phyloP scores from a whole-genome alignment of 2,113 vertebrate genomes.

The Podocnemis expansa region DNA sequence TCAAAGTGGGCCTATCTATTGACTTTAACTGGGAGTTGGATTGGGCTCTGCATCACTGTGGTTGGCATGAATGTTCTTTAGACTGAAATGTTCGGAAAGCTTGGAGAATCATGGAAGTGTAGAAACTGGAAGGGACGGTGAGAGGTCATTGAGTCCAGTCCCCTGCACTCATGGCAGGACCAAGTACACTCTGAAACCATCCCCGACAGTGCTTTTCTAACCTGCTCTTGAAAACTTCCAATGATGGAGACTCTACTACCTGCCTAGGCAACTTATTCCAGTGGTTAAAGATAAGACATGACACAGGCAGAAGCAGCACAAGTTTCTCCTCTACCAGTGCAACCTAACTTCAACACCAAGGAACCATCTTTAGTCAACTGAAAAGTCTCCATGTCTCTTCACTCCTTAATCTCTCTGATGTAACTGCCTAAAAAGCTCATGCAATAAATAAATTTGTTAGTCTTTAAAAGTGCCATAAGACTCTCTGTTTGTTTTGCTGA shows the following conservation, averaged over 20 bases:
- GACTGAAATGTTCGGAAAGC: neutral
- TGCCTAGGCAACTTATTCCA: too few species aligned
- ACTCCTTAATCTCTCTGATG: slow-evolving; percentile 5
- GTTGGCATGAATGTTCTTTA: neutral
- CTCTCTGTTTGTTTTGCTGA: too few species aligned
- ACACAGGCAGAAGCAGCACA: neutral
- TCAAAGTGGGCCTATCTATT: neutral
- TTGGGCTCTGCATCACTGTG: neutral
- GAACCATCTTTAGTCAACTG: neutral
- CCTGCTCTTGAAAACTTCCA: too few species aligned
- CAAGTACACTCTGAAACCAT: too few species aligned
- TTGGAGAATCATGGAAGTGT: too few species aligned
- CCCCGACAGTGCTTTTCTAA: too few species aligned
- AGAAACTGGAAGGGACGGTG: too few species aligned
- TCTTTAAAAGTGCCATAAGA: too few species aligned
- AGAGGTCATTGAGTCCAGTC: too few species aligned
- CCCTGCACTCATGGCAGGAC: too few species aligned
- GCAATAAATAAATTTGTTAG: too few species aligned
- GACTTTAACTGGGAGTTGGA: neutral
- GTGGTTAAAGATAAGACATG: neutral
- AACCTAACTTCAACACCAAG: neutral
- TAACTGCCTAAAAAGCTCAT: neutral
- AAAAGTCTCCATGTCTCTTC: neutral
- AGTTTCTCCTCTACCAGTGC: neutral
- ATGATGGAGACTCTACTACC: too few species aligned